Conservation (phyloP, 2,113 vertebrate genomes). For the Petaurus breviceps region DNA sequence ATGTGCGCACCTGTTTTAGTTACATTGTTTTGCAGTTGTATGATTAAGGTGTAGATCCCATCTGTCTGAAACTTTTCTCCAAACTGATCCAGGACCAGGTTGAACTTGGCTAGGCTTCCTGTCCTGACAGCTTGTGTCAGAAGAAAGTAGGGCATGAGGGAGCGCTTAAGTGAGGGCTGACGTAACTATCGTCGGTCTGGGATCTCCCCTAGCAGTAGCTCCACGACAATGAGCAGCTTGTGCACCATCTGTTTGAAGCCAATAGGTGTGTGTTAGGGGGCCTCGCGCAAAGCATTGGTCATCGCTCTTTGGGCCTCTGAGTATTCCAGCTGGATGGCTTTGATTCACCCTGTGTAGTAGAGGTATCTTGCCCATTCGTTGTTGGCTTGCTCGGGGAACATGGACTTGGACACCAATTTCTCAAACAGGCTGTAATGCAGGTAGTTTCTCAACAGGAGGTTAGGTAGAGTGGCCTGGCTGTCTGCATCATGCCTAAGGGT, state of each 20-base stretch:
- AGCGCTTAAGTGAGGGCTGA: conserved; percentile 96
- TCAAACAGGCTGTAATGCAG: conserved; percentile 96
- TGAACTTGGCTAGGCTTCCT: conserved; percentile 97
- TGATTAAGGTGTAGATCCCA: conserved; percentile 98
- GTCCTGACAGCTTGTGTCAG: conserved; percentile 98
- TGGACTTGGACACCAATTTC: conserved; percentile 97
- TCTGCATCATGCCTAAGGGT: conserved; percentile 95
- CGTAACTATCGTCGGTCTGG: conserved; percentile 97
- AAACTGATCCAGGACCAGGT: conserved; percentile 97
- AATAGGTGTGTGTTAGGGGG: conserved; percentile 96
- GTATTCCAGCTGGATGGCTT: conserved; percentile 98
- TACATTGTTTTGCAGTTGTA: conserved; percentile 97
- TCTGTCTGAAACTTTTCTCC: conserved; percentile 98
- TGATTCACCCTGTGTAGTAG: conserved; percentile 98
- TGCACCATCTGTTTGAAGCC: conserved; percentile 99
- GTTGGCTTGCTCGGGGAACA: conserved; percentile 97
- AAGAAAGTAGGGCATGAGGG: conserved; percentile 98
- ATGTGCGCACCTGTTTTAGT: conserved; percentile 99
- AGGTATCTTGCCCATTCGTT: conserved; percentile 99
- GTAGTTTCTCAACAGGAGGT: conserved; percentile 97
- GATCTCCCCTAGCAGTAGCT: conserved; percentile 96
- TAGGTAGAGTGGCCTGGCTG: conserved; percentile 95
- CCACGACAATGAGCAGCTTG: conserved; percentile 98
- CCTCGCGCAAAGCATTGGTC: conserved; percentile 96
- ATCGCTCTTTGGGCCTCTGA: conserved; percentile 95